These are phyloP conservation scores for Enteromius viviparus DNA, from an alignment of 2,797 vertebrate species.

Conservation along the genomic window DNA sequence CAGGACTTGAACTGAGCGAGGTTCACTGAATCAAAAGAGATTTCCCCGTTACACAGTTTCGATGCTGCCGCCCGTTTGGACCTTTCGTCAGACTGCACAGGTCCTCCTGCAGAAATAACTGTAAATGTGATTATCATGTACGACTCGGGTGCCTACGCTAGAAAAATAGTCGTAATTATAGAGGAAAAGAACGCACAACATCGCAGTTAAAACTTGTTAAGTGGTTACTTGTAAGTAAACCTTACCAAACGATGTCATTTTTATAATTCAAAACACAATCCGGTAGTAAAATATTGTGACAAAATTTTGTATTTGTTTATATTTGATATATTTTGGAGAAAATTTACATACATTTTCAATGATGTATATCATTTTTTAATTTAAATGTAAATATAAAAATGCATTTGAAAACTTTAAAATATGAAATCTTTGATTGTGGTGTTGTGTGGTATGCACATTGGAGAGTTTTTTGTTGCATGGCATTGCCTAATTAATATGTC, in stretches of 20 bases:
- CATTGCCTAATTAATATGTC: background rate
- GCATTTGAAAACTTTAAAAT: background rate
- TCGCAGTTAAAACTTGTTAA: background rate
- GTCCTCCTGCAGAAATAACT: background rate
- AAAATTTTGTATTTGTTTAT: no score
- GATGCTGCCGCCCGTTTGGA: conserved; percentile 1
- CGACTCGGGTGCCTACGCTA: background rate
- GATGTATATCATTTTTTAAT: background rate
- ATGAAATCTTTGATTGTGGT: background rate
- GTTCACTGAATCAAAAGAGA: conserved; percentile 41
- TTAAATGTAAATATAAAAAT: background rate
- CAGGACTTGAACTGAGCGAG: conserved; percentile 43
- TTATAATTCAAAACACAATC: background rate
- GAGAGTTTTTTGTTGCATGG: background rate
- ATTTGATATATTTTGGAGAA: background rate
- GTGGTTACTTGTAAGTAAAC: background rate
- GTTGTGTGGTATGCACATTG: background rate
- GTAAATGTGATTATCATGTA: background rate
- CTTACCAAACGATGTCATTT: background rate
- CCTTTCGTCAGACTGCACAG: conserved; percentile 1
- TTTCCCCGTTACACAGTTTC: conserved; percentile 21
- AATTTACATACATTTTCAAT: background rate
- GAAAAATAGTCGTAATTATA: background rate
- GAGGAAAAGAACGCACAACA: background rate
- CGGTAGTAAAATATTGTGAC: background rate